phyloP scores from a whole-genome alignment of 2,113 vertebrate genomes.

The Pterocles burchelli region DNA sequence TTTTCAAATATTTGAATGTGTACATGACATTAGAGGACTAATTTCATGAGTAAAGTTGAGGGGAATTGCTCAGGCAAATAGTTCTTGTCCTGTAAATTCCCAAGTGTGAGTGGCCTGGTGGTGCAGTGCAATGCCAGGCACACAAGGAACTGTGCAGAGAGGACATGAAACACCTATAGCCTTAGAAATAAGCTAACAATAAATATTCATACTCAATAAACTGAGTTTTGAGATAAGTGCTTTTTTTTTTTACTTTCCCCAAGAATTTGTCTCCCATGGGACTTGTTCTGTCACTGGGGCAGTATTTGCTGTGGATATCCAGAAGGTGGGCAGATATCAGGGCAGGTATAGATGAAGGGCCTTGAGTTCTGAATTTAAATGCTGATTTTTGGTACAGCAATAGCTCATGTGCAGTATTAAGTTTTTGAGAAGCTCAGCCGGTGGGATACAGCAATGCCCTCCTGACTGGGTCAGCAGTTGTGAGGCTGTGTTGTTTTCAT shows the following conservation, averaged over 20 bases:
- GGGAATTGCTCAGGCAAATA: neutral
- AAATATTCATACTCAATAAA: neutral
- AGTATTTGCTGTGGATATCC: neutral
- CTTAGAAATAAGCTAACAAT: neutral
- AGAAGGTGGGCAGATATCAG: neutral
- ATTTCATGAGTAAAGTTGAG: neutral
- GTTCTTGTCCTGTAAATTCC: neutral
- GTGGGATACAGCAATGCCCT: no score
- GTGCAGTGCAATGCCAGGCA: neutral
- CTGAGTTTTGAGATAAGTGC: neutral
- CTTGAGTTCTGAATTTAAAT: neutral
- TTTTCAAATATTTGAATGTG: neutral
- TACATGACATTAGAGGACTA: neutral
- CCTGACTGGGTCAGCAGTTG: rapidly evolving
- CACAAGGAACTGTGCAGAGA: neutral
- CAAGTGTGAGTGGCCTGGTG: neutral
- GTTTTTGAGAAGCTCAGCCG: rapidly evolving
- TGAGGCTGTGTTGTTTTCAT: neutral
- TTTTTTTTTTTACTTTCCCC: neutral
- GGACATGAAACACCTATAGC: neutral
- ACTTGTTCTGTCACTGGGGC: neutral
- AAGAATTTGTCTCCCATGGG: neutral
- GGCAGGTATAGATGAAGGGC: neutral
- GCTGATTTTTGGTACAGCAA: neutral
- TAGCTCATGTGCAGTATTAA: neutral